Conservation (phyloP, 2,113 vertebrate species). For the Astatoreochromis straeleni region DNA sequence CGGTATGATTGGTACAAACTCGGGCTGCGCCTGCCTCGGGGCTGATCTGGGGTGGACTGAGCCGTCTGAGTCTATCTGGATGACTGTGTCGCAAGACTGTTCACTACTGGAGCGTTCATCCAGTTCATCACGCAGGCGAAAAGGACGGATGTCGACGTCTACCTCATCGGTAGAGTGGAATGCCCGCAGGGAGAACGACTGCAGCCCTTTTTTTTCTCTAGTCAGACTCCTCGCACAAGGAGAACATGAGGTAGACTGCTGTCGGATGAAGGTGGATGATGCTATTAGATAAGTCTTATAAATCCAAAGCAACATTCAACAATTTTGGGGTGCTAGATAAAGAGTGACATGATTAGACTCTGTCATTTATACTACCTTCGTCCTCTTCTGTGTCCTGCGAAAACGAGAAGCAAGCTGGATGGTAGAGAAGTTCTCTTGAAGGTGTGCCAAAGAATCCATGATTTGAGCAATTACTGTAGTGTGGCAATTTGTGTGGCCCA, state of each 20-base stretch:
- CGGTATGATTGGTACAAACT: constrained; percentile 94
- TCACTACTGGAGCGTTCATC: constrained; percentile 91
- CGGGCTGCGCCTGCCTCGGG: constrained; percentile 78
- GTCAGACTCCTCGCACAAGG: constrained; percentile 89
- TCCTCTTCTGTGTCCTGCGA: constrained; percentile 89
- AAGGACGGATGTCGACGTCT: constrained; percentile 78
- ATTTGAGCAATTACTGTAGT: constrained; percentile 91
- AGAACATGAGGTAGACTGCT: constrained; percentile 88
- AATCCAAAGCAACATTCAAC: not conserved
- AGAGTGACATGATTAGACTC: not conserved
- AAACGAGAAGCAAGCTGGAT: constrained; percentile 89
- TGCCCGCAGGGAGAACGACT: constrained; percentile 82
- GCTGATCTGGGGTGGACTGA: constrained; percentile 79
- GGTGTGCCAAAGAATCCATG: constrained; percentile 75
- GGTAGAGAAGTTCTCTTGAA: constrained; percentile 85
- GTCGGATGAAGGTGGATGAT: not conserved
- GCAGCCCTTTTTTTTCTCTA: constrained; percentile 81
- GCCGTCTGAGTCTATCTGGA: constrained; percentile 87
- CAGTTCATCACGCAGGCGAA: constrained; percentile 80
- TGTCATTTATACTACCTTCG: constrained; percentile 74
- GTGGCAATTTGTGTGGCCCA: constrained; percentile 88
- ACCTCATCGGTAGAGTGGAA: constrained; percentile 82
- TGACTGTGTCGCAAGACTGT: constrained; percentile 93
- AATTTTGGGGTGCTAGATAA: not conserved
- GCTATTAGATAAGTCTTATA: not conserved